Conservation (phyloP, 2,113 vertebrate species). For the Gnathonemus echidnorhynchus region DNA sequence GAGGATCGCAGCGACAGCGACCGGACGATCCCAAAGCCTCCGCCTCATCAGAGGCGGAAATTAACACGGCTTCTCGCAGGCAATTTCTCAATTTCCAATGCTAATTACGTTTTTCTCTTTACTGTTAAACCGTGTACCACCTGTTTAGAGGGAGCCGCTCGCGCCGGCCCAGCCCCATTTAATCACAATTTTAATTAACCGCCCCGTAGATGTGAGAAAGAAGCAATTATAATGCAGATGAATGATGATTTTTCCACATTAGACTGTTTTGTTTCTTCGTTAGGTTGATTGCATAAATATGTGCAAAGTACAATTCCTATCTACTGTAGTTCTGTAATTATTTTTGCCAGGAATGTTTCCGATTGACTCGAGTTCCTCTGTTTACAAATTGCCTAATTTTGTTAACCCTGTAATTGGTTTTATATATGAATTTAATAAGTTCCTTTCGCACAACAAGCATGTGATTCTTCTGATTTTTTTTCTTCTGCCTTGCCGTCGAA, state of each 20-base stretch:
- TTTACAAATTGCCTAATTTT: conserved; percentile 94
- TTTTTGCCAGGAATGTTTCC: conserved; percentile 76
- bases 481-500: too few species aligned
- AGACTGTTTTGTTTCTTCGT: conserved; percentile 99
- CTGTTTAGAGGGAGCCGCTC: conserved; percentile 99
- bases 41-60: conserved; percentile 99
- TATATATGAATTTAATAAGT: conserved; percentile 41
- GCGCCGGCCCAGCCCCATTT: conserved; percentile 96
- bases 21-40: conserved; percentile 80
- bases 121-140: conserved; percentile 99
- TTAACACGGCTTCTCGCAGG: conserved; percentile 99
- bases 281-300: conserved; percentile 99
- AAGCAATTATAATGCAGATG: conserved; percentile 99
- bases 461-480: neutral
- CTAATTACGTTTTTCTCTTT: conserved; percentile 99
- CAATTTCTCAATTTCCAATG: conserved; percentile 99
- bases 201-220: conserved; percentile 99
- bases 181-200: conserved; percentile 99
- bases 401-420: conserved; percentile 82
- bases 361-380: conserved; percentile 84
- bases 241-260: conserved; percentile 99
- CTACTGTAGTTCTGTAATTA: conserved; percentile 99
- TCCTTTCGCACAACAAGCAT: neutral
- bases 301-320: conserved; percentile 90
- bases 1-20: conserved; percentile 66